Evolutionary conservation across 2,113 vertebrate genomes (phyloP), one percentile per base, ranked within the genome.

Genomic region (Coracopsis vasa): DNA sequence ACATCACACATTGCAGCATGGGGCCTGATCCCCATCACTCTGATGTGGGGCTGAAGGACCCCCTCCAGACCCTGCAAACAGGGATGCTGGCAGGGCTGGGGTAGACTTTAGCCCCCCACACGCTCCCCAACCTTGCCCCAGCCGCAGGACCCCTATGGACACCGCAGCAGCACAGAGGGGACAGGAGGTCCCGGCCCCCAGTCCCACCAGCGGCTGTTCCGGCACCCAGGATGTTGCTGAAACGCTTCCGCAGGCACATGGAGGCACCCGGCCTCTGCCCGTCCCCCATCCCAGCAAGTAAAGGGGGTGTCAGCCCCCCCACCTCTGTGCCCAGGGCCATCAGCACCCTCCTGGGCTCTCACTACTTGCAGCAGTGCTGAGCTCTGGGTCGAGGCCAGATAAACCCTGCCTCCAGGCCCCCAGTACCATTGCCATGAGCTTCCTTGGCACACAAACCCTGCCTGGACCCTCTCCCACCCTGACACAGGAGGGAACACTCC

Each of bases 1-100:
- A 42, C 15, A n/a, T 27, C 37, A 41, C 44, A 27, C 41, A 25
- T 6, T 5, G 28, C 54, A 20, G 33, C 16, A 5, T 0, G 0
- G 19, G 37, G 17, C 1, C 5, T 2, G 3, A 2, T 23, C 65
- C 50, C 8, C 50, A 3, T 29, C 67, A 3, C 42, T 50, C 37
- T 3, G 0, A 0, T 0, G 24, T 4, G 53, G 8, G n/a, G 56
- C 7, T 0, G 0, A 72, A 47, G 56, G 89, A 13, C 0, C 24
- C 56, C 29, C 28, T 29, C 45, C 39, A 27, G 14, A 6, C 6
- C 14, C 58, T 12, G 5, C 25, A 23, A 9, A 8, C 0, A 0
- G 29, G 5, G 44, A 7, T 31, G 28, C 2, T 25, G 24, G 42
- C 11, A n/a, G 64, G 45, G 5, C 2, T 8, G 56, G 42, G 60